A percentile compares a stretch with the other conserved stretches of the same genome.
Evolutionary conservation across 1,140 invertebrate species (phyloP).

Genomic region (Arion vulgaris): DNA sequence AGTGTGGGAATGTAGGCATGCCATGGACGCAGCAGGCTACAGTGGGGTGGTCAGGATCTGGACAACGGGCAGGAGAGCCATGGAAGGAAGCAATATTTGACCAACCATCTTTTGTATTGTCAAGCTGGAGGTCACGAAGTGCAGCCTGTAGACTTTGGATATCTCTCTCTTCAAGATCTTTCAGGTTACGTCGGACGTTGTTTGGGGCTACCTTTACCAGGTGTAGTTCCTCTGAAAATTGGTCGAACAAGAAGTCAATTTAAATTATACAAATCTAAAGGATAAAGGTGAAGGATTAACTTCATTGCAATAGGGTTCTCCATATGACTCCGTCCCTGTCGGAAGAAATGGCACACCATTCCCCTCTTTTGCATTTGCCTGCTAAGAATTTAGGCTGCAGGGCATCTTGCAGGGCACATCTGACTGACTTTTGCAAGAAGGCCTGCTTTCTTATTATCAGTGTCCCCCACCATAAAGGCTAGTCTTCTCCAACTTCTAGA

Average conservation of each 20-base stretch:
- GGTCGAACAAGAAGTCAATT: background rate
- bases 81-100: conserved; percentile 28
- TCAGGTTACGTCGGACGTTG: background rate
- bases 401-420: too few species aligned
- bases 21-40: conserved; percentile 49
- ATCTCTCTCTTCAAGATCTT: background rate
- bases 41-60: conserved; percentile 5
- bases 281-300: too few species aligned
- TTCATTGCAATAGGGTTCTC: too few species aligned
- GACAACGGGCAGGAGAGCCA: conserved; percentile 41
- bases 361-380: too few species aligned
- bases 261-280: too few species aligned
- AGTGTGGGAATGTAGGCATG: conserved; percentile 50
- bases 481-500: too few species aligned
- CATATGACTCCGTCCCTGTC: too few species aligned
- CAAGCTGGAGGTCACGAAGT: conserved; percentile 33
- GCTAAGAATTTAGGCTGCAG: too few species aligned
- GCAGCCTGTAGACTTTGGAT: conserved; percentile 17
- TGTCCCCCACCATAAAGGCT: too few species aligned
- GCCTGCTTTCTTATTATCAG: too few species aligned
- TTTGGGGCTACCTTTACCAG: background rate
- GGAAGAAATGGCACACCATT: too few species aligned
- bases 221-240: background rate
- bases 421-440: too few species aligned
- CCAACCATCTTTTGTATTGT: conserved; percentile 27